Evolutionary conservation across 2,888 invertebrate species (phyloP).

Genomic region (Plebejus anna): DNA sequence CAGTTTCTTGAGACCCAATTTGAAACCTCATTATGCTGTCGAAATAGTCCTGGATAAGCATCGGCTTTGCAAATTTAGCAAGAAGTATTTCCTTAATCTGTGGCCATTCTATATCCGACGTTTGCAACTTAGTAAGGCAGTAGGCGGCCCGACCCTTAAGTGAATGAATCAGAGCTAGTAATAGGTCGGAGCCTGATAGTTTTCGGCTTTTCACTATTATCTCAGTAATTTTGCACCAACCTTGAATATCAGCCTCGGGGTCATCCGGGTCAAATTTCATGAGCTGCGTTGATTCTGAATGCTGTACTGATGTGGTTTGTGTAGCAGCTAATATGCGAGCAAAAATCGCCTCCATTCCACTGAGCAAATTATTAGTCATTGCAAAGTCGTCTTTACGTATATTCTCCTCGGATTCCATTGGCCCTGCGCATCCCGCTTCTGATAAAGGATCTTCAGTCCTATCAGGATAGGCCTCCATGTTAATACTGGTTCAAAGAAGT

Average conservation of each 20-base stretch:
- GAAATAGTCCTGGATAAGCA: slow-evolving; percentile 35
- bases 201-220: slow-evolving; percentile 31
- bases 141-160: neutral
- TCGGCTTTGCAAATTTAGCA: slow-evolving; percentile 33
- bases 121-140: slow-evolving; percentile 32
- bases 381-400: neutral
- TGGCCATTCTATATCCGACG: slow-evolving; percentile 32
- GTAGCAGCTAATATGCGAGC: slow-evolving; percentile 4
- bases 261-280: slow-evolving; percentile 33
- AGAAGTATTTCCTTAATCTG: slow-evolving; percentile 32
- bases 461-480: too few relatives aligned
- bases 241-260: slow-evolving; percentile 32
- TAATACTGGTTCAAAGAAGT: neutral
- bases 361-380: neutral
- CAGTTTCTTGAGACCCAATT: slow-evolving; percentile 32
- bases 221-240: slow-evolving; percentile 34
- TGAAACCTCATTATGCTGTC: slow-evolving; percentile 34
- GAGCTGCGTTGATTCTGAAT: slow-evolving; percentile 17
- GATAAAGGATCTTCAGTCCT: slow-evolving; percentile 6
- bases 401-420: neutral
- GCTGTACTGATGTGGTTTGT: neutral
- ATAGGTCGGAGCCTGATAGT: neutral
- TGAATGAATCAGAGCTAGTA: slow-evolving; percentile 6
- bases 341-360: slow-evolving; percentile 17
- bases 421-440: slow-evolving; percentile 25